A percentile compares a stretch with the other conserved stretches of the same genome.
Evolutionary conservation across 2,888 invertebrate species (phyloP).

Genomic region (Sinopyrophorus schimmeli): DNA sequence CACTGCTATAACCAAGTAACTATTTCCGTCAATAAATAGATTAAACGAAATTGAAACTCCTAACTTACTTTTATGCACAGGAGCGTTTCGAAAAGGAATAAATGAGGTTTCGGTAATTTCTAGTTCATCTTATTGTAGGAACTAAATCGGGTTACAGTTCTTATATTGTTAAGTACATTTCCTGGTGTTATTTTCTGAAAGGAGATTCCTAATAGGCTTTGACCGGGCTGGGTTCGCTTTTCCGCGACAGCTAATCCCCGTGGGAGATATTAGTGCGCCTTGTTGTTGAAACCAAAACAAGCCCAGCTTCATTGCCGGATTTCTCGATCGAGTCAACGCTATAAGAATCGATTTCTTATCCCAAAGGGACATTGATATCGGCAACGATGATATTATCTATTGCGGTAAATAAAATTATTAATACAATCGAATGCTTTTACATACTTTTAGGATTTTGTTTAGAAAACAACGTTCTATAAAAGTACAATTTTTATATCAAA

Average conservation of each 20-base stretch:
- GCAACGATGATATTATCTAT: conserved; percentile 9
- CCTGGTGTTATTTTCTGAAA: conserved; percentile 29
- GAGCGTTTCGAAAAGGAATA: conserved; percentile 16
- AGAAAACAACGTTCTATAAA: too few relatives aligned
- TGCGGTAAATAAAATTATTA: conserved; percentile 14
- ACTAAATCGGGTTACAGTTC: conserved; percentile 27
- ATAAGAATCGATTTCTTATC: conserved; percentile 35
- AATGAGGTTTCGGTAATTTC: conserved; percentile 20
- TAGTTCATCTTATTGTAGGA: conserved; percentile 19
- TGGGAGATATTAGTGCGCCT: conserved; percentile 45
- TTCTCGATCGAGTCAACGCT: conserved; percentile 37
- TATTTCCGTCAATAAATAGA: too few relatives aligned
- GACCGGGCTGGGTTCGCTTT: conserved; percentile 35
- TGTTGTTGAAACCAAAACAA: conserved; percentile 44
- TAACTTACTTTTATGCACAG: too few relatives aligned
- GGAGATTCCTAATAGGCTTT: conserved; percentile 42
- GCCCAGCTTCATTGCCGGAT: conserved; percentile 38
- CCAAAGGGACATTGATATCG: conserved; percentile 17
- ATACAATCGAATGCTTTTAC: not conserved
- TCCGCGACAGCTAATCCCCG: conserved; percentile 40
- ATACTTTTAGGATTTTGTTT: too few relatives aligned
- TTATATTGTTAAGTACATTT: conserved; percentile 27
- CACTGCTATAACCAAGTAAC: too few relatives aligned
- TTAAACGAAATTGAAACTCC: too few relatives aligned
- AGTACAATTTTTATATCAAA: too few relatives aligned